Evolutionary conservation across 2,888 invertebrate species (phyloP), one percentile per base, ranked within the genome.

Genomic region (Euplexia lucipara): DNA sequence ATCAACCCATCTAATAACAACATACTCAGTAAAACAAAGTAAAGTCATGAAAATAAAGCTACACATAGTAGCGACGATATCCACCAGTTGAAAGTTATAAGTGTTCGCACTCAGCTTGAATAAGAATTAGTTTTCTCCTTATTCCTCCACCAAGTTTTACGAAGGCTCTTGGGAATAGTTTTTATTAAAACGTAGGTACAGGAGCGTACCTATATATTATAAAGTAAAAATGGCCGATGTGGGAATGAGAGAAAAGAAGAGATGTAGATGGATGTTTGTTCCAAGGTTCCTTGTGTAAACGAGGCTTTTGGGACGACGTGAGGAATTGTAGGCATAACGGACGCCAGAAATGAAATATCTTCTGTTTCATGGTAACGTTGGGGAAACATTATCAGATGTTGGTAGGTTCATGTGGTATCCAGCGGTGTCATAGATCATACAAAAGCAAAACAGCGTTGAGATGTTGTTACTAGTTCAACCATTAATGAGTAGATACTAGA

Each of bases 21-120:
- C 9, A 20, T n/a, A 59, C 14, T 30, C 14, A 18, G 9, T 20
- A 16, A 5, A 32, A 53, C 16, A 39, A 70, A 67, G 34, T 59
- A 53, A 53, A 56, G 18, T 37, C 20, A 51, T 57, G 41, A 63
- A 34, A 53, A 75, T 61, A 49, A 61, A 73, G 62, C 78, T 65
- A 69, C 5, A 26, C 5, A 26, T 68, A 52, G 69, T 66, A 63
- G 60, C 60, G 62, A 75, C 68, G 66, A 75, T 69, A 59, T 51
- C 59, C 48, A 42, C 58, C 60, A 66, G 65, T 79, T 72, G 54
- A 77, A 85, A 86, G 77, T 85, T 84, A 82, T 83, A 87, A 86
- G 82, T 83, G 81, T 62, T 65, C 58, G 56, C 59, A 73, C 79
- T 65, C 59, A 45, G 54, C 75, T 65, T 65, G 88, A 83, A 87